These are phyloP conservation scores for Notothenia coriiceps DNA, from an alignment of 2,113 vertebrate genomes.

Conservation along the genomic window DNA sequence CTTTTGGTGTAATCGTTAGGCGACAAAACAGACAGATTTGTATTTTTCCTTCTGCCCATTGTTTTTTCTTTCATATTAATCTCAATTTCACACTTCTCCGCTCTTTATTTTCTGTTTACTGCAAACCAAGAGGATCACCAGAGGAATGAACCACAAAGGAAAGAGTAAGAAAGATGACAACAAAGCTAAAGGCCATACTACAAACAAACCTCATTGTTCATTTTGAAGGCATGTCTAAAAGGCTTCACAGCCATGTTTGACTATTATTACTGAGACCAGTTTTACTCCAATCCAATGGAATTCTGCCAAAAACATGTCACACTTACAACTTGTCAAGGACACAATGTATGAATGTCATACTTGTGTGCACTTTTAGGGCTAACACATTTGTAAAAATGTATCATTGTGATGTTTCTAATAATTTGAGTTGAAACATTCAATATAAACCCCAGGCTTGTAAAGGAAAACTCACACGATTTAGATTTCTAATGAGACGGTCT, in stretches of 20 bases:
- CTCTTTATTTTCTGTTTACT: background rate
- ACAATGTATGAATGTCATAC: background rate
- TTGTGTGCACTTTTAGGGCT: background rate
- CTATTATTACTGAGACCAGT: conserved; percentile 12
- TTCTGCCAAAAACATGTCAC: background rate
- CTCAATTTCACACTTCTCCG: background rate
- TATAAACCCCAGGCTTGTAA: background rate
- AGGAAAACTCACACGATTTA: too few relatives aligned
- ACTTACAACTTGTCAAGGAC: background rate
- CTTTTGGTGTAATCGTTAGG: background rate
- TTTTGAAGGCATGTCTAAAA: conserved; percentile 27
- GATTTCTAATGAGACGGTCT: background rate
- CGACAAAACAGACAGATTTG: background rate
- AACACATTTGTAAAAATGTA: background rate
- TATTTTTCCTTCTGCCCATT: background rate
- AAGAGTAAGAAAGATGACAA: conserved; percentile 45
- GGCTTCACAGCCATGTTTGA: conserved; percentile 12
- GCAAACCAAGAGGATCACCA: conserved; percentile 40
- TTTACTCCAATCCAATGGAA: conserved; percentile 3
- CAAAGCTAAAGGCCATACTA: conserved; percentile 27
- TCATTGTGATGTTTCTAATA: background rate
- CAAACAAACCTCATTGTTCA: conserved; percentile 52
- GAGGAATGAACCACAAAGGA: conserved; percentile 54
- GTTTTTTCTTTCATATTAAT: conserved; percentile 19
- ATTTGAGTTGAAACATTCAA: background rate